Evolutionary conservation across 2,888 invertebrate genomes (phyloP), one percentile per base, ranked within the genome.

Genomic region (Drosophila paranaensis): DNA sequence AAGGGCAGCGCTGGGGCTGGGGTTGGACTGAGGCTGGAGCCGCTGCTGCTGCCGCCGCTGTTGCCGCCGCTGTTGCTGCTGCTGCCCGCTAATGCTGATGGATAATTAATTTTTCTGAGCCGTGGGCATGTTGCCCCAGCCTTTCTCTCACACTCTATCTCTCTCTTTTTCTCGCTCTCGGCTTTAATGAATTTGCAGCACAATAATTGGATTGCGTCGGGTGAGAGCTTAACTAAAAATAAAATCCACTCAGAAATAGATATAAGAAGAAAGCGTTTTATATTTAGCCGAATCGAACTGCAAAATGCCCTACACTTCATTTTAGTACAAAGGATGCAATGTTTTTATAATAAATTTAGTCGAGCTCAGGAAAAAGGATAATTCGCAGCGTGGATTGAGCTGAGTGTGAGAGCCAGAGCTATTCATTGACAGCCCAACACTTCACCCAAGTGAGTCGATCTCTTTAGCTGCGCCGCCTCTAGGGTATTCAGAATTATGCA

Each of bases 31-130:
- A 20, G 20, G 20, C 20, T 1, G 20, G 20, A 20, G 25, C 48
- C 30, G n/a, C 51, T 2, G 20, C 51, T 66, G 64, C 84, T 82
- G 79, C 51, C 20, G 20, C 51, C 68, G 64, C 84, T 82, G 79
- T 79, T 84, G 71, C 81, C 71, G 79, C 9, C 9, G 25, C 48
- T 30, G 25, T 43, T 30, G n/a, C 6, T 58, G 37, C 45, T 11
- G 55, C 61, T 74, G 79, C 54, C 51, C 68, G 64, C 84, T 82
- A 81, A 84, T 84, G 71, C 81, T 72, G 79, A 86, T 74, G 81
- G 87, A 87, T 87, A 84, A 84, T 84, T 84, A 84, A 84, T 84
- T 87, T 81, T 73, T 65, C 71, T 74, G 69, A 73, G 82, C 71
- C 48, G 56, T 56, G 39, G 77, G 78, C 78, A 55, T 58, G 56